Percentiles rank a stretch among this genome's conserved stretches.
Evolutionary conservation across 1,140 invertebrate species (phyloP).

Genomic region (Meloidogyne floridensis): DNA sequence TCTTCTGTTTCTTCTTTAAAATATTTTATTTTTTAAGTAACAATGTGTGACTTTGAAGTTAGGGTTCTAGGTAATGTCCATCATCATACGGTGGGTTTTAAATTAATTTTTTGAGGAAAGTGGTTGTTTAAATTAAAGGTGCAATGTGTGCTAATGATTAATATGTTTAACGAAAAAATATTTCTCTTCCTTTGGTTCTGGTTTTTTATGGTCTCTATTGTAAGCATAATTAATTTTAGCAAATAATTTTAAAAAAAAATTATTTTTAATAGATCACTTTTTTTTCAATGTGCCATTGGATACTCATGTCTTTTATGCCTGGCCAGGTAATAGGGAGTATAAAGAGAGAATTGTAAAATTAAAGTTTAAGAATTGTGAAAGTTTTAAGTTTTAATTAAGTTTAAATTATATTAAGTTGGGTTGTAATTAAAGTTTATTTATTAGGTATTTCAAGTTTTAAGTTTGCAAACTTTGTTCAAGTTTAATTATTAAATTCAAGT

Average conservation of each 20-base stretch:
- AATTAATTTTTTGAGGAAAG: conserved; percentile 20
- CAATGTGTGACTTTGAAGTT: conserved; percentile 71
- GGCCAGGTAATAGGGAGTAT: conserved; percentile 54
- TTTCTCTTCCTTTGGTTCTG: conserved; percentile 72
- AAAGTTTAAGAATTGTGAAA: background rate
- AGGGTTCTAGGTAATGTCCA: conserved; percentile 65
- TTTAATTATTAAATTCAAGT: background rate
- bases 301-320: conserved; percentile 64
- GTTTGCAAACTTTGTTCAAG: background rate
- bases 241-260: no score
- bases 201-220: conserved; percentile 69
- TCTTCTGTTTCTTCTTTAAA: background rate
- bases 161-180: conserved; percentile 71
- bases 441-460: background rate
- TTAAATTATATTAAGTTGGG: no score
- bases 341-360: background rate
- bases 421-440: background rate
- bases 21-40: conserved; percentile 63
- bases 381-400: no score
- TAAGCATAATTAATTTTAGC: conserved; percentile 29
- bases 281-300: conserved; percentile 66
- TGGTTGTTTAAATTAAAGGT: conserved; percentile 47
- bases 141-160: conserved; percentile 70
- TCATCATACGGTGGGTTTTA: conserved; percentile 67
- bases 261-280: conserved; percentile 50